phyloP scores from a whole-genome alignment of 2,113 vertebrate species.

The Hyperopisus bebe region DNA sequence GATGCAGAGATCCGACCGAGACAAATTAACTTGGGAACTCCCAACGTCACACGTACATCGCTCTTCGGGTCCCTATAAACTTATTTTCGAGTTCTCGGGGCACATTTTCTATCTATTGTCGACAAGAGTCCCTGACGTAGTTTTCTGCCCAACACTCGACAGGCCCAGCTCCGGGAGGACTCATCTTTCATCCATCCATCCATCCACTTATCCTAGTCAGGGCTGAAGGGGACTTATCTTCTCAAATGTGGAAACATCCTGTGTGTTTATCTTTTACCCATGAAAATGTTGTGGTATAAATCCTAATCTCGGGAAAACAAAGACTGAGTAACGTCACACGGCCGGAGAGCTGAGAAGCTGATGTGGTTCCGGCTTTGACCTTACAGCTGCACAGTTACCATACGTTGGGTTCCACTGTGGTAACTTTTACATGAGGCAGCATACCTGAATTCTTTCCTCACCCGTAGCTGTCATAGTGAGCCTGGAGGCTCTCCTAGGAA shows the following conservation, averaged over 20 bases:
- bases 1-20: not conserved
- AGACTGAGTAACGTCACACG: not conserved
- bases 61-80: not conserved
- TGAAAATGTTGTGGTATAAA: not conserved
- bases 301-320: not conserved
- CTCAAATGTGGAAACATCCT: not conserved
- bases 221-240: not conserved
- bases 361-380: not conserved
- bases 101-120: not conserved
- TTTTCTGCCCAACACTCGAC: not conserved
- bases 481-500: not conserved
- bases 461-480: not conserved
- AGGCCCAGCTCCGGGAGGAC: not conserved
- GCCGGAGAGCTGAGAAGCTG: not conserved
- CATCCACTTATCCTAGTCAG: conserved; percentile 2
- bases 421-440: not conserved
- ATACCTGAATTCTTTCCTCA: not conserved
- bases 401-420: not conserved
- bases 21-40: conserved; percentile 14
- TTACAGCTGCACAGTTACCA: not conserved
- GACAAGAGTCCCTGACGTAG: not conserved
- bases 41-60: not conserved
- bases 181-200: not conserved
- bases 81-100: conserved; percentile 3
- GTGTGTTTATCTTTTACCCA: conserved; percentile 3